These are phyloP conservation scores for Tetranychus urticae DNA, from an alignment of 1,140 invertebrate genomes.

Conservation along the genomic window DNA sequence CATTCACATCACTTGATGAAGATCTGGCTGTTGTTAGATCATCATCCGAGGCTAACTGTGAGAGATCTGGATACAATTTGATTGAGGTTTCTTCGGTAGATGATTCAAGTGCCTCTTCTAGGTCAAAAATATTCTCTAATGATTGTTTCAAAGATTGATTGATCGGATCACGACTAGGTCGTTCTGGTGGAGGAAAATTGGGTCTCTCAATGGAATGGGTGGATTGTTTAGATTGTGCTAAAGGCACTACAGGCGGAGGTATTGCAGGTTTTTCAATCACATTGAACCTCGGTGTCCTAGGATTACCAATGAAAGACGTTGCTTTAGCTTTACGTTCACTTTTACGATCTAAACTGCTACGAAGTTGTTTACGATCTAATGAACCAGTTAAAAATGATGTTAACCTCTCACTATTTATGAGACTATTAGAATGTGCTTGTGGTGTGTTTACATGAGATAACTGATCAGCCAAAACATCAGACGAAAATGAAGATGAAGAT, in stretches of 20 bases:
- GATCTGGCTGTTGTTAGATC: no score
- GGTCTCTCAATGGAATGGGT: no score
- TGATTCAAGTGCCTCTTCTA: no score
- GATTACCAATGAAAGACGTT: neutral
- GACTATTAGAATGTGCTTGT: neutral
- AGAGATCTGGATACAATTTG: no score
- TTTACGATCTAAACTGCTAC: neutral
- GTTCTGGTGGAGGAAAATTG: no score
- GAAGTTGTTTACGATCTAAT: neutral
- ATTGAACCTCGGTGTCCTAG: neutral
- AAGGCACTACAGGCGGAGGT: conserved; percentile 1
- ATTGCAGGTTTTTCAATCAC: conserved; percentile 1
- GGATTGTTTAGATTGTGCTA: neutral
- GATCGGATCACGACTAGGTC: no score
- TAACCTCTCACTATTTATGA: neutral
- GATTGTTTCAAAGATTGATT: no score
- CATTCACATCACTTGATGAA: no score
- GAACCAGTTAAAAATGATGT: neutral
- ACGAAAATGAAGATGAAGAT: neutral
- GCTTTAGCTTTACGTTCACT: neutral
- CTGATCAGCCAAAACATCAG: neutral
- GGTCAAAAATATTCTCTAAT: no score
- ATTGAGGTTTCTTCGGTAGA: no score
- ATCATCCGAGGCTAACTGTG: no score
- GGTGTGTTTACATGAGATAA: neutral